phyloP scores from a whole-genome alignment of 1,140 invertebrate species.

The Papilio polyxenes region DNA sequence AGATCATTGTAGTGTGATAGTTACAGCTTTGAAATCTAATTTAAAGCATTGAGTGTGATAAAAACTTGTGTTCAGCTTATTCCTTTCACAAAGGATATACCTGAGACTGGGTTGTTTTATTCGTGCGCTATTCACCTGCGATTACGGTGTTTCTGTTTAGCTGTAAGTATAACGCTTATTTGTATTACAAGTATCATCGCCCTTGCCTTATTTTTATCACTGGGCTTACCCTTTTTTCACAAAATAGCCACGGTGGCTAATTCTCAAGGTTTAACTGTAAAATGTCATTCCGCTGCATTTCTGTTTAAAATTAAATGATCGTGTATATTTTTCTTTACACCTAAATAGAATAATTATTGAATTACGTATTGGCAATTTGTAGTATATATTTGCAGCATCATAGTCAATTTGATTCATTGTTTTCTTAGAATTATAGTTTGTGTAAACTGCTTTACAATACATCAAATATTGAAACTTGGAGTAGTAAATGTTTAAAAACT shows the following conservation, averaged over 20 bases:
- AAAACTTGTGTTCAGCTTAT: slow-evolving; percentile 52
- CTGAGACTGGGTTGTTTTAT: slow-evolving; percentile 52
- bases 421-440: not conserved
- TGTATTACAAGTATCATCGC: not conserved
- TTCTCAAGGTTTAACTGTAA: slow-evolving; percentile 24
- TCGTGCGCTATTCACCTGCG: slow-evolving; percentile 47
- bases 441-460: not conserved
- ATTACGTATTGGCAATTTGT: not conserved
- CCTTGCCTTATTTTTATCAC: not conserved
- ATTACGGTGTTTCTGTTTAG: slow-evolving; percentile 38
- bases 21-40: slow-evolving; percentile 20
- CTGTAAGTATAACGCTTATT: slow-evolving; percentile 51
- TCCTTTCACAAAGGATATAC: slow-evolving; percentile 66
- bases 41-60: slow-evolving; percentile 37
- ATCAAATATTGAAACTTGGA: not conserved
- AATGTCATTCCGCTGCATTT: slow-evolving; percentile 27
- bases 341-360: not conserved
- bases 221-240: not conserved
- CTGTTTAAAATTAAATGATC: not conserved
- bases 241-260: slow-evolving; percentile 14
- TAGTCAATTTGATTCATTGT: not conserved
- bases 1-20: slow-evolving; percentile 22
- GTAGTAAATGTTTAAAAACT: not conserved
- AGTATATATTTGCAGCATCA: not conserved
- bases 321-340: not conserved